phyloP scores from a whole-genome alignment of 92 coral and sea anemone genomes.

The Palythoa grandis region DNA sequence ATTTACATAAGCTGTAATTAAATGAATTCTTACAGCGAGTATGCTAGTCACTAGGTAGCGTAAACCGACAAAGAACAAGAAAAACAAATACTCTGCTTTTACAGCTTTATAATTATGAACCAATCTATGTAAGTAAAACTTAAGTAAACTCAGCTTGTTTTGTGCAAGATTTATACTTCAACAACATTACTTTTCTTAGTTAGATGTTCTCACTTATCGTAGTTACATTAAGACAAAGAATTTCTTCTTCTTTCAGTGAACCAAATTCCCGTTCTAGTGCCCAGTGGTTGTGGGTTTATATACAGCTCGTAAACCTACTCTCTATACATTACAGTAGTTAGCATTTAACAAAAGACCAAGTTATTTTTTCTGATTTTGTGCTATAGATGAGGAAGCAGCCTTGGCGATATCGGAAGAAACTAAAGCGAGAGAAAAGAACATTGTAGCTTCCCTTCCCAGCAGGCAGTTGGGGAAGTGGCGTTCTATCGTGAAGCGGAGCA shows the following conservation, averaged over 20 bases:
- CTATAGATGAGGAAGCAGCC: not conserved
- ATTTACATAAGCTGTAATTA: not conserved
- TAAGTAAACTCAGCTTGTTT: too few relatives aligned
- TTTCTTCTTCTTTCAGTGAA: too few relatives aligned
- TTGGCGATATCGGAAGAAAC: slow-evolving; percentile 8
- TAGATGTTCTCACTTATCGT: not conserved
- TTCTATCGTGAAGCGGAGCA: not conserved
- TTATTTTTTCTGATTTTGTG: not conserved
- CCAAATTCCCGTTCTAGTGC: too few relatives aligned
- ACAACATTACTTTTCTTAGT: not conserved
- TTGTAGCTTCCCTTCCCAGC: slow-evolving; percentile 66
- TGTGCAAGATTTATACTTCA: not conserved
- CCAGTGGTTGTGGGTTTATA: too few relatives aligned
- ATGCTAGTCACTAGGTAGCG: not conserved
- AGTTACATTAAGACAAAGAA: too few relatives aligned
- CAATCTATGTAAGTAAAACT: not conserved
- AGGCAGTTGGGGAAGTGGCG: slow-evolving; percentile 74
- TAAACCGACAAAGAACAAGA: not conserved
- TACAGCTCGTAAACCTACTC: too few relatives aligned
- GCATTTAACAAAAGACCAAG: not conserved
- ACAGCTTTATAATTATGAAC: not conserved
- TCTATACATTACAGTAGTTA: not conserved
- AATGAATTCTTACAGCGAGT: not conserved
- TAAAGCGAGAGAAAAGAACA: slow-evolving; percentile 42
- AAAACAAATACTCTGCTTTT: not conserved